phyloP scores from a whole-genome alignment of 2,113 vertebrate species.

The Cyrtonyx montezumae region DNA sequence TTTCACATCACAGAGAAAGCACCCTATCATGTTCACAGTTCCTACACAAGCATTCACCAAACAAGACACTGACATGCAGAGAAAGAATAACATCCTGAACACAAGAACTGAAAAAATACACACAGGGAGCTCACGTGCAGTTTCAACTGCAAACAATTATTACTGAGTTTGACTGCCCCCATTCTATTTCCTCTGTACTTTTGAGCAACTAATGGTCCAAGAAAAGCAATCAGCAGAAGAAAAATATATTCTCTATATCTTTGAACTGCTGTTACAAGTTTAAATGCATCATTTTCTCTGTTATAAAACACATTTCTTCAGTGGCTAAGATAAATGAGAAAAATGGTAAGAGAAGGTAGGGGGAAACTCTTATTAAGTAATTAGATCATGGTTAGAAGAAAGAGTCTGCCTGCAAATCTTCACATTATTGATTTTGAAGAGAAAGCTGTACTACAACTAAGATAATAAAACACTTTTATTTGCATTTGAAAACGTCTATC shows the following conservation, averaged over 20 bases:
- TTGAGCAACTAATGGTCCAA: constrained; percentile 35
- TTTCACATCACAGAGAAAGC: fast-evolving
- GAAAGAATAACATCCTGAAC: neutral
- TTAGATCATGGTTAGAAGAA: neutral
- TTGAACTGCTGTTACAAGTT: neutral
- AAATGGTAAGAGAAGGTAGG: neutral
- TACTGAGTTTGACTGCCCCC: constrained; percentile 20
- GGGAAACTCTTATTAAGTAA: neutral
- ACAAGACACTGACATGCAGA: neutral
- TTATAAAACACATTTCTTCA: constrained; percentile 21
- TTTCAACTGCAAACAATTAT: neutral
- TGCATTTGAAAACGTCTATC: neutral
- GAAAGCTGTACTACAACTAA: neutral
- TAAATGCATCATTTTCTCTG: neutral
- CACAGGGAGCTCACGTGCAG: neutral
- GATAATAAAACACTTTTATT: neutral
- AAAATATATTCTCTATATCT: constrained; percentile 21
- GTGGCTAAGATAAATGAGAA: neutral
- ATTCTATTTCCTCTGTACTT: constrained; percentile 30
- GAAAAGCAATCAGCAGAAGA: constrained; percentile 40
- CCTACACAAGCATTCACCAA: neutral
- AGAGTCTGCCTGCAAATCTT: neutral
- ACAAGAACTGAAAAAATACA: neutral
- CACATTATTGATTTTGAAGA: neutral
- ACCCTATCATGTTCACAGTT: neutral